Evolutionary conservation across 1,140 invertebrate species (phyloP), one percentile per base, ranked within the genome.

Genomic region (Pomacea maculata): DNA sequence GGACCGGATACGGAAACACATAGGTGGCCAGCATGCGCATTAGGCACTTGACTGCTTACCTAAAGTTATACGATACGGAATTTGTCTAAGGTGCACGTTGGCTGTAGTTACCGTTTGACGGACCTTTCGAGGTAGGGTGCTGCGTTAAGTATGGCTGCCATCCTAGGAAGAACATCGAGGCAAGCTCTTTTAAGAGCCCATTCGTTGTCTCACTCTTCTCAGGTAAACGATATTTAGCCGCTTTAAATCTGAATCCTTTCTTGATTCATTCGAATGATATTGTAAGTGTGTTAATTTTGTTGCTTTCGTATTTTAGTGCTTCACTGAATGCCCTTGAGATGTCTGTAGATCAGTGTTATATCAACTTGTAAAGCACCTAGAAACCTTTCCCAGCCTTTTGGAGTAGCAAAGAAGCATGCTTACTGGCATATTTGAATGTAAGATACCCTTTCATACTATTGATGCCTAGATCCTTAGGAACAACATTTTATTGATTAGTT

Each of bases 171-270:
- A 63, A 75, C 83, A 54, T 82, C 84, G 12, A 84, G 81, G 34
- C 85, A 86, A 72, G 84, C 85, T 61, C 78, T 87, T 65, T 81
- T 87, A 76, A 78, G 80, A 77, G 82, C 84, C 15, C 85, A 83
- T 77, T 81, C 84, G 25, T 63, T 34, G 68, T 17, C 73, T 80
- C 34, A 83, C 78, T 75, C 82, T 78, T 78, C 85, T 81, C 73
- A 86, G 74, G 79, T 85, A 82, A 61, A 52, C 14, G 54, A 29
- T 70, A 65, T 65, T 45, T 8, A 61, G 65, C 29, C 63, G 14
- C 14, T 52, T 64, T 9, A 19, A 79, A 3, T 64, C 34, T 78
- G 57, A 78, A 10, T 34, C 34, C 21, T 45, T 64, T 14, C 34
- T n/a, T n/a, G 29, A 29, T 19, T 55, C 9, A 21, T 21, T 68